These are phyloP conservation scores for Adelosebastes latens DNA, from an alignment of 2,797 vertebrate species.

Conservation along the genomic window DNA sequence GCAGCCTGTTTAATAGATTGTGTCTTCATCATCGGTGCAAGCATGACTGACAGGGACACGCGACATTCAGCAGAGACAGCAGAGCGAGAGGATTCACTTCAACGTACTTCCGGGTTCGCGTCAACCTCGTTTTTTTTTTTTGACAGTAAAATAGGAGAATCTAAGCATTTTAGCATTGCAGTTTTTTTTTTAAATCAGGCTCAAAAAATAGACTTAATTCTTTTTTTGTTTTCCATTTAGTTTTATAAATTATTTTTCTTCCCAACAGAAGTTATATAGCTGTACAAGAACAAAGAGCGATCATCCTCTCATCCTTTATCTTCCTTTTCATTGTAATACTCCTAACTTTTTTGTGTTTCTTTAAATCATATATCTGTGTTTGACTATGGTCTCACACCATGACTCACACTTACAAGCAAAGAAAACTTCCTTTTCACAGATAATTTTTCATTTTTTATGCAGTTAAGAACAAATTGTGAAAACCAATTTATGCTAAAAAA, in stretches of 20 bases:
- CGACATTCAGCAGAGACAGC: background rate
- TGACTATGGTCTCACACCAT: background rate
- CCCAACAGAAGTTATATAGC: too few relatives aligned
- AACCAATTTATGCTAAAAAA: background rate
- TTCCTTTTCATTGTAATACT: background rate
- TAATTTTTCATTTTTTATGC: fast-evolving
- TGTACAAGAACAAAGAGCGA: background rate
- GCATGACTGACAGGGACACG: slow-evolving; percentile 15
- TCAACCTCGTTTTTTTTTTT: background rate
- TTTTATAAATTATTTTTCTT: background rate
- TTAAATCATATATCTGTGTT: background rate
- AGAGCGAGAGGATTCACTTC: background rate
- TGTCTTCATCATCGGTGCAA: background rate
- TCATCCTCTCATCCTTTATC: background rate
- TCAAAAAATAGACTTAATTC: background rate
- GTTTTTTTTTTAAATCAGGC: background rate
- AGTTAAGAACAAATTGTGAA: background rate
- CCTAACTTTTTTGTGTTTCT: background rate
- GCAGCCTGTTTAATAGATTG: background rate
- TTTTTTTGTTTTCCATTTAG: background rate
- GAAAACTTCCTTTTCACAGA: background rate
- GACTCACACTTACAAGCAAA: background rate
- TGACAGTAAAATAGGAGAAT: background rate
- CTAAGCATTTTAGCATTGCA: background rate
- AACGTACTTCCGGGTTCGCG: slow-evolving; percentile 35